phyloP scores from a whole-genome alignment of 1,140 invertebrate genomes.

The Leptinotarsa defecta region DNA sequence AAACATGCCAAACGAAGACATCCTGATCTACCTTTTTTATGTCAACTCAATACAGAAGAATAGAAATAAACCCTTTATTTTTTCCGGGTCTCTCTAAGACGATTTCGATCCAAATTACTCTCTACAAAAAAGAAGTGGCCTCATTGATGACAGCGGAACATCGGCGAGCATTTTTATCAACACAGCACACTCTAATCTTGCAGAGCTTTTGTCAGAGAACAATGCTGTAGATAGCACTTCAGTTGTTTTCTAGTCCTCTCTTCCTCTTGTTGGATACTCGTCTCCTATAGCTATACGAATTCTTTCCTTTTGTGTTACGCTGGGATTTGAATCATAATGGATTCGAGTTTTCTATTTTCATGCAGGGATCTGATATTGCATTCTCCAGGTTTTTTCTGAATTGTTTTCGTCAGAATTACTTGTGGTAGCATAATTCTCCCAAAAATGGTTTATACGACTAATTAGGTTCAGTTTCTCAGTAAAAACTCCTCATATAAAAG shows the following conservation, averaged over 20 bases:
- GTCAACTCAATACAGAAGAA: not conserved
- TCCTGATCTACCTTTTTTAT: not conserved
- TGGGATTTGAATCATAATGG: not conserved
- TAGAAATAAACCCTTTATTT: conserved; percentile 1
- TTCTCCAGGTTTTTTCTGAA: too few relatives aligned
- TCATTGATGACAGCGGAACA: conserved; percentile 7
- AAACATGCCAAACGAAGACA: too few relatives aligned
- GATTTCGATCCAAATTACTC: conserved; percentile 6
- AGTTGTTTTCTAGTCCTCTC: conserved; percentile 20
- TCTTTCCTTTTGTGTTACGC: conserved; percentile 4
- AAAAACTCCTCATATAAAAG: too few relatives aligned
- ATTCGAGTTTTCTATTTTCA: not conserved
- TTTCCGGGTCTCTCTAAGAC: not conserved
- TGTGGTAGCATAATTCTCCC: too few relatives aligned
- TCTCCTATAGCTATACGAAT: conserved; percentile 2
- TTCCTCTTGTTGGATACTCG: not conserved
- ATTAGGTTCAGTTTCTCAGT: too few relatives aligned
- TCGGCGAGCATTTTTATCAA: conserved; percentile 20
- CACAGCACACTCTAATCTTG: conserved; percentile 22
- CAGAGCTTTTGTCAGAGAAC: conserved; percentile 17
- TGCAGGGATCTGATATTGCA: not conserved
- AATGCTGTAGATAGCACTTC: conserved; percentile 19
- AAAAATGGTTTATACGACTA: too few relatives aligned
- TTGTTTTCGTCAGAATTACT: too few relatives aligned
- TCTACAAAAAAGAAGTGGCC: conserved; percentile 10